Base-by-base conservation (phyloP, 2,113 vertebrate genomes). In the Charadrius vociferus region DNA sequence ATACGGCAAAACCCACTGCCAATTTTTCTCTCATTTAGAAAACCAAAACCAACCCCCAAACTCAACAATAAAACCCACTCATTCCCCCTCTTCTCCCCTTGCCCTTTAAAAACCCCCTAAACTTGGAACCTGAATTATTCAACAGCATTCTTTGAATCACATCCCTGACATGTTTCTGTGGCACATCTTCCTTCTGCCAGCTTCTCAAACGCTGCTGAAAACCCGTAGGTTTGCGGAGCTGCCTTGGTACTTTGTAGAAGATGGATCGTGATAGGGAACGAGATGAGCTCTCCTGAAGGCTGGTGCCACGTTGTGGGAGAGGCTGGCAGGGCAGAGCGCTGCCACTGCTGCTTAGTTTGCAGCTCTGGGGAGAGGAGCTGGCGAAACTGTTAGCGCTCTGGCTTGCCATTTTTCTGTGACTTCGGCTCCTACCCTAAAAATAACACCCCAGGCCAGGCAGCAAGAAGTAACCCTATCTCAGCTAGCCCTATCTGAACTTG, bases 81-180 rank as follows among this genome's bases (percentile, higher is more conserved):
- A 29, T 45, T 41, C 70, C 77, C 94, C 83, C 61, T 92, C 83
- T 93, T 89, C 70, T 75, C 27, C 73, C 67, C 45, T 88, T 88
- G 93, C 53, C 50, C 93, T 97, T 97, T 95, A 88, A 96, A 85
- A 3, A 20, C 18, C 79, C 34, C 41, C 34, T 34, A 75, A 96
- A 90, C 50, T 65, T 70, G 43, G 68, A 82, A 91, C 4, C 29
- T 91, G 89, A 91, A 66, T 96, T 93, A 93, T 84, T 97, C 93
- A 92, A 53, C 73, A 90, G n/a, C 63, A 59, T 95, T 78, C 62
- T 91, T 95, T 95, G 89, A 91, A 85, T 97, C 93, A 91, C 3
- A 0, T 91, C 73, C 17, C 11, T 80, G 88, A 89, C 86, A 61
- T 1, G 29, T 95, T 93, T 79, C 49, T 43, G 81, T 77, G 79